Evolutionary conservation across 2,888 invertebrate genomes (phyloP), one percentile per base, ranked within the genome.

Genomic region (Lasioglossum malachurum): DNA sequence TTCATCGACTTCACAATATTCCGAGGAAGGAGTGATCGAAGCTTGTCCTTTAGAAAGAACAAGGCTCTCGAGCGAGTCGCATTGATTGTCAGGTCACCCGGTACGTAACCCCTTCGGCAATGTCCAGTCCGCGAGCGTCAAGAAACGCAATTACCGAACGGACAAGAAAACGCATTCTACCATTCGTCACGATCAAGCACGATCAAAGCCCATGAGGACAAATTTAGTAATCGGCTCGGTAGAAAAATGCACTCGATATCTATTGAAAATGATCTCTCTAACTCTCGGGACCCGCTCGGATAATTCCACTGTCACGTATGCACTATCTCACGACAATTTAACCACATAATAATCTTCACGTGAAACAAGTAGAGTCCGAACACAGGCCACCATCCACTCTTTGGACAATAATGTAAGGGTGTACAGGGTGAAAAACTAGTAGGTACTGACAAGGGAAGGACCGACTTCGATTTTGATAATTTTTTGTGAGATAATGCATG

Each of bases 151-250:
- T 75, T 82, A 53, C 75, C 64, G 49, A 60, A 44, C 74, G 71
- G 57, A 64, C 82, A 83, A 83, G 80, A 87, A 89, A 89, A 81
- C 82, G 46, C 89, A 85, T 80, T 85, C 84, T 85, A 78, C 76
- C 80, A 71, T 78, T 82, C 78, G 79, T 86, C 77, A 46, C 73
- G 84, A 82, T 81, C 76, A 79, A 44, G 44, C 74, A 73, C 78
- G 83, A 86, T 82, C 83, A 57, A 77, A 78, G 74, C 79, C 49
- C 81, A 16, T 75, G 73, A 75, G 82, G 84, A 87, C 80, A 84
- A 84, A 84, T 87, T 87, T 76, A 87, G 80, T 72, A 35, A 78
- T 67, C 77, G n/a, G 38, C 19, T n/a, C 57, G 57, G 75, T 16
- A 57, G 77, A 85, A 80, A 85, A 80, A 77, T 86, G 64, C 77